Base-by-base conservation (phyloP, 2,797 vertebrate genomes). In the Smutsia gigantea region DNA sequence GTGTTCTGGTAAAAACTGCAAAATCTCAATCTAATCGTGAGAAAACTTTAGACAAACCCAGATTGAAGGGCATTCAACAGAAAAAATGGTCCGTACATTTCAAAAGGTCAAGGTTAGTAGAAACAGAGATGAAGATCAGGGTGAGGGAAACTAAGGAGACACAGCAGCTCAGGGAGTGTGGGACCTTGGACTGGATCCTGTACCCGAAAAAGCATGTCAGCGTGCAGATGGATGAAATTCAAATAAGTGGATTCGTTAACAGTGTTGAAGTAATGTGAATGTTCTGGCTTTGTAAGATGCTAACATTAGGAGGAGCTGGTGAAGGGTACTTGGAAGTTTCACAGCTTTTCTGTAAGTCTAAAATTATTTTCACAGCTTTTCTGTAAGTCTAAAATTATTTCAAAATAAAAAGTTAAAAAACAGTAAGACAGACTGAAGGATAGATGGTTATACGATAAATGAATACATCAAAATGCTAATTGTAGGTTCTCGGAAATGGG, bases 111-210 rank as follows among this genome's bases (percentile, higher is more conserved):
- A 27, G 42, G 39, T 13, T 3, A 71, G 4, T 19, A 42, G 51
- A 13, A 7, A 72, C 49, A 31, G 37, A 29, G n/a, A 23, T 4
- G 31, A 69, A 19, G 55, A 1, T n/a, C 31, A 1, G 71, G 3
- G 2, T 3, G 13, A 53, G 77, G 71, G 53, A 64, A 39, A 27
- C 72, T 3, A 27, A 88, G 66, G 23, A 51, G 27, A 34, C 9
- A 5, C 3, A 23, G 1, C 29, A 1, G 0, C 34, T 1, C 4
- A 8, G 17, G 34, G 7, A 19, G 25, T 14, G 17, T 19, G 31
- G 81, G 57, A 11, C 37, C 37, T 66, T 9, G 49, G 29, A 29
- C 1, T 3, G 46, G 17, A 34, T 21, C 17, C 49, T 34, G 15
- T 25, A 37, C 17, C 31, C 37, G 63, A 23, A 23, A 46, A 57